Evolutionary conservation across 2,888 invertebrate species (phyloP), one percentile per base, ranked within the genome.

Genomic region (Drosophila ustulata): DNA sequence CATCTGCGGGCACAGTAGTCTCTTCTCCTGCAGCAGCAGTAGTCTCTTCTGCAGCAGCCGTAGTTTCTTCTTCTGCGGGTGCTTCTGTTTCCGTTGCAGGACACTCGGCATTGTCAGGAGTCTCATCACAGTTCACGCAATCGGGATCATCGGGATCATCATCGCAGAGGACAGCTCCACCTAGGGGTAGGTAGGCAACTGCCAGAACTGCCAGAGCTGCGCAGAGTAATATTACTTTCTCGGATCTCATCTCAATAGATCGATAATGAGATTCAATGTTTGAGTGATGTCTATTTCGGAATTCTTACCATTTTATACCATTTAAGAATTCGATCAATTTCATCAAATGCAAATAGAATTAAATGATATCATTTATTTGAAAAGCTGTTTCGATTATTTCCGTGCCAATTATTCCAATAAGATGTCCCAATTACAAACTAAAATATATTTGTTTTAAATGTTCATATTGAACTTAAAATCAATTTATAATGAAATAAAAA

Each of bases 111-210:
- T 18, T 18, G 18, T 18, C 18, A 18, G 18, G 18, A 18, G 18
- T 18, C 18, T 18, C 18, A 18, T 18, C 18, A 18, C 18, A 51
- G 30, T 59, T n/a, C 2, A 43, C 26, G 13, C 59, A 59, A 0
- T 23, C 25, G 1, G 9, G 9, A 13, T 41, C 49, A 5, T 1
- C 7, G 32, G 59, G 59, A 50, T 51, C 50, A 1, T 1, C 59
- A 2, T 23, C 50, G 18, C 59, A 59, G n/a, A 43, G 43, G 6
- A 59, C 59, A 23, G 59, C 50, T 9, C 50, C 50, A 23, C 59
- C 41, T 13, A 43, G 25, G 2, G 59, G 59, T 5, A 59, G 32
- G 13, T 59, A 34, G 41, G 59, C 50, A 13, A 49, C 1, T 2
- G 30, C 18, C 2, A 56, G 2, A 18, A 41, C 6, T 30, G 41